Evolutionary conservation across 2,113 vertebrate genomes (phyloP).

Genomic region (Chaetura pelagica): DNA sequence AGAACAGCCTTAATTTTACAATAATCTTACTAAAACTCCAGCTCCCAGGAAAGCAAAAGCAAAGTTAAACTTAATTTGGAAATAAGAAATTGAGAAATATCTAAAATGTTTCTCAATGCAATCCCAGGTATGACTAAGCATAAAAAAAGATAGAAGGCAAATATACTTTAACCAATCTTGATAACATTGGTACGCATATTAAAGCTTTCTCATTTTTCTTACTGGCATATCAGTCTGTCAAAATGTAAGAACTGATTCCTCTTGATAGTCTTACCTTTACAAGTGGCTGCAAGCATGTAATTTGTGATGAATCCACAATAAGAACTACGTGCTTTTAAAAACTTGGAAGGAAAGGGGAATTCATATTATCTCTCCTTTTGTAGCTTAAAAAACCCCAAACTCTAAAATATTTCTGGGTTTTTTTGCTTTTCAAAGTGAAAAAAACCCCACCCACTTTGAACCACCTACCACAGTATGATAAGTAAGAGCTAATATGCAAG

Average conservation of each 20-base stretch:
- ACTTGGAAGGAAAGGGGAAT: neutral
- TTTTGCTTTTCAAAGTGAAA: neutral
- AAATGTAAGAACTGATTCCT: neutral
- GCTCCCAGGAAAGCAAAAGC: neutral
- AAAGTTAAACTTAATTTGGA: neutral
- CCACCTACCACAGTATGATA: neutral
- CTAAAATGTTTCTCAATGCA: neutral
- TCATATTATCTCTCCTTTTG: neutral
- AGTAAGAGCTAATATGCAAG: neutral
- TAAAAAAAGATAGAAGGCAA: neutral
- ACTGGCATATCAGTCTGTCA: neutral
- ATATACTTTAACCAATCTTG: neutral
- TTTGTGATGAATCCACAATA: neutral
- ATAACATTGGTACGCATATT: neutral
- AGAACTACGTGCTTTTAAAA: neutral
- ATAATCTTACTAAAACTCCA: neutral
- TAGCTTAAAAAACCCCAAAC: neutral
- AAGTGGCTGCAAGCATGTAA: neutral
- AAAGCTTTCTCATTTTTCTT: neutral
- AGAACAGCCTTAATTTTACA: neutral
- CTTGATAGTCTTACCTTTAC: neutral
- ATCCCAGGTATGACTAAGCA: neutral
- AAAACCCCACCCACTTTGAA: neutral
- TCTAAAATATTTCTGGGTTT: neutral
- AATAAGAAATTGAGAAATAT: neutral